Evolutionary conservation across 1,140 invertebrate genomes (phyloP).

Genomic region (Coptotermes formosanus): DNA sequence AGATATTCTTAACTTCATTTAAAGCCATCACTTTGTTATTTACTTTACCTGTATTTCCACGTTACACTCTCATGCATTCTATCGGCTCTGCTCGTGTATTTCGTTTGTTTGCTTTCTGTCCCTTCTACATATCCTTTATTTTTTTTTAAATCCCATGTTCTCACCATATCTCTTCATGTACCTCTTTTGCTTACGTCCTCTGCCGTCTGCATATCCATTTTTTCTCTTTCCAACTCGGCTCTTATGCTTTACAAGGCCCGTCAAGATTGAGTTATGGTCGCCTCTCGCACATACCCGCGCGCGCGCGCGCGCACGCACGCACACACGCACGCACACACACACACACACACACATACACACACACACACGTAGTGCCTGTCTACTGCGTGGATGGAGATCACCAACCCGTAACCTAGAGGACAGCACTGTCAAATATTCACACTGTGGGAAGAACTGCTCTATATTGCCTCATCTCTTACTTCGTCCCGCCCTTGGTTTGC

Average conservation of each 20-base stretch:
- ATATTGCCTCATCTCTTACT: neutral
- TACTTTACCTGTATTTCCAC: neutral
- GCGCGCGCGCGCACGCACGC: neutral
- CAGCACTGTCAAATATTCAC: constrained; percentile 21
- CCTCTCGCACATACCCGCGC: too few relatives aligned
- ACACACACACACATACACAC: neutral
- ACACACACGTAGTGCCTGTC: neutral
- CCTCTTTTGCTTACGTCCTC: neutral
- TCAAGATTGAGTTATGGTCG: neutral
- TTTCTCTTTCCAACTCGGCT: neutral
- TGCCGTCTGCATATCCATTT: neutral
- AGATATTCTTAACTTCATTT: neutral
- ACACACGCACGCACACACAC: neutral
- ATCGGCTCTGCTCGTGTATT: too few relatives aligned
- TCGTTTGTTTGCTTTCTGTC: too few relatives aligned
- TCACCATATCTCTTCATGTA: neutral
- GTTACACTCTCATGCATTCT: too few relatives aligned
- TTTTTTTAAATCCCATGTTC: too few relatives aligned
- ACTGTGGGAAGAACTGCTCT: neutral
- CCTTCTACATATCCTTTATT: too few relatives aligned
- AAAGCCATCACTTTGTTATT: neutral
- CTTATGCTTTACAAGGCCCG: neutral
- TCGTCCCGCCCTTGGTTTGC: constrained; percentile 18
- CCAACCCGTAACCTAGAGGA: constrained; percentile 8
- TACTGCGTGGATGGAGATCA: neutral